Conservation (phyloP, 2,888 invertebrate species). For the Furcula furcula region DNA sequence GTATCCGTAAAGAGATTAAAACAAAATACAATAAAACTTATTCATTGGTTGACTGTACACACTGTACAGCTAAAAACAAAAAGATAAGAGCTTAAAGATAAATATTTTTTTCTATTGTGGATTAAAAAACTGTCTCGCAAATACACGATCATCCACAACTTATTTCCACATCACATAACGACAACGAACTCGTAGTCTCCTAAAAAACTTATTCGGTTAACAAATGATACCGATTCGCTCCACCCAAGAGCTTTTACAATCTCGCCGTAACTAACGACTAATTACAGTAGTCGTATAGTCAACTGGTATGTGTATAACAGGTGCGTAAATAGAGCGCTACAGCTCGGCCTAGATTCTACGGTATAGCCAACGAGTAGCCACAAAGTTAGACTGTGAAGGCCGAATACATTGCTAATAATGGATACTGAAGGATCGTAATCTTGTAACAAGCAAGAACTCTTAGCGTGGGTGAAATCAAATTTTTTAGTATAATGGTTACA, state of each 20-base stretch:
- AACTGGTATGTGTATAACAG: slow-evolving; percentile 22
- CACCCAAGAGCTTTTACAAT: slow-evolving; percentile 16
- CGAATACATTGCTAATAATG: slow-evolving; percentile 3
- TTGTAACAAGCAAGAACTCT: too few relatives aligned
- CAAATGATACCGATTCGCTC: slow-evolving; percentile 33
- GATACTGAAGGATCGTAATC: too few relatives aligned
- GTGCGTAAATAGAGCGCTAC: slow-evolving; percentile 38
- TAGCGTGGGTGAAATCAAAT: too few relatives aligned
- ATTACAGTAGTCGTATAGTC: slow-evolving; percentile 22
- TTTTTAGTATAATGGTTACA: too few relatives aligned
- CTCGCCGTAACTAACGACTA: slow-evolving; percentile 29
- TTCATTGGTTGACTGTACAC: neutral
- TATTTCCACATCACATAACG: slow-evolving; percentile 7
- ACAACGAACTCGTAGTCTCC: slow-evolving; percentile 2
- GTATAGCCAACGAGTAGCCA: slow-evolving; percentile 12
- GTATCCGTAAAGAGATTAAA: neutral
- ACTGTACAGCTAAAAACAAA: neutral
- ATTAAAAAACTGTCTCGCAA: neutral
- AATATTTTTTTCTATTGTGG: neutral
- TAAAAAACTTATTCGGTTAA: slow-evolving; percentile 30
- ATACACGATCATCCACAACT: neutral
- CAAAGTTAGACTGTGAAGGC: slow-evolving; percentile 14
- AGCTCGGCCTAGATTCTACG: slow-evolving; percentile 50
- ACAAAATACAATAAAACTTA: neutral
- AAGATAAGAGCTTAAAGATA: neutral